Evolutionary conservation across 2,797 vertebrate genomes (phyloP).

Genomic region (Falco rusticolus): DNA sequence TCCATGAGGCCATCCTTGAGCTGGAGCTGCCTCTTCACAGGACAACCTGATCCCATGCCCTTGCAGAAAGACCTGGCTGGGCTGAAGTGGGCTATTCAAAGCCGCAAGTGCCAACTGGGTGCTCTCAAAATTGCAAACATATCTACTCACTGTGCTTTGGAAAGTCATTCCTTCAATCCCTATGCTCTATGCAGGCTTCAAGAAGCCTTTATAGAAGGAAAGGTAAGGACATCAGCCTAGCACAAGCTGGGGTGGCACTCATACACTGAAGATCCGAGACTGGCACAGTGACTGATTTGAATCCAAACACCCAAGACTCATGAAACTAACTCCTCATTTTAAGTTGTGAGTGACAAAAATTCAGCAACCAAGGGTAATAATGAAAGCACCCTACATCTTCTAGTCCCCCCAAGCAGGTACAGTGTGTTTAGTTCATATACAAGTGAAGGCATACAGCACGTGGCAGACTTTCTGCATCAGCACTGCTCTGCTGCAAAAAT

Average conservation of each 20-base stretch:
- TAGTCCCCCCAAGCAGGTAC: neutral
- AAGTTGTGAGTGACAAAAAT: neutral
- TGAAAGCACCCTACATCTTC: neutral
- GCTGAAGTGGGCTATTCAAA: neutral
- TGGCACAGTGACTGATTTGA: neutral
- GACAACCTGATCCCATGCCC: neutral
- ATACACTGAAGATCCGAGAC: neutral
- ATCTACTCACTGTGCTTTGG: neutral
- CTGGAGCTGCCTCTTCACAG: neutral
- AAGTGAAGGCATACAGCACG: neutral
- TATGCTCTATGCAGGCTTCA: neutral
- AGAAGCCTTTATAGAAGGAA: neutral
- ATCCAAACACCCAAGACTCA: neutral
- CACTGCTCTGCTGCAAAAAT: neutral
- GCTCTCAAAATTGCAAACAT: neutral
- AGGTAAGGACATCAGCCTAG: neutral
- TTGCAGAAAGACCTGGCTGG: neutral
- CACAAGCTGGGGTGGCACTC: neutral
- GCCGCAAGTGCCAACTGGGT: too few relatives aligned
- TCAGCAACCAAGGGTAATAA: neutral
- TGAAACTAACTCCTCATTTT: neutral
- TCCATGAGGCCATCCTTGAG: neutral
- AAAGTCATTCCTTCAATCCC: neutral
- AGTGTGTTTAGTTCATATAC: neutral
- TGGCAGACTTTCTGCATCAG: neutral